Conservation (phyloP, 2,888 invertebrate species). For the Cantharis rufa region DNA sequence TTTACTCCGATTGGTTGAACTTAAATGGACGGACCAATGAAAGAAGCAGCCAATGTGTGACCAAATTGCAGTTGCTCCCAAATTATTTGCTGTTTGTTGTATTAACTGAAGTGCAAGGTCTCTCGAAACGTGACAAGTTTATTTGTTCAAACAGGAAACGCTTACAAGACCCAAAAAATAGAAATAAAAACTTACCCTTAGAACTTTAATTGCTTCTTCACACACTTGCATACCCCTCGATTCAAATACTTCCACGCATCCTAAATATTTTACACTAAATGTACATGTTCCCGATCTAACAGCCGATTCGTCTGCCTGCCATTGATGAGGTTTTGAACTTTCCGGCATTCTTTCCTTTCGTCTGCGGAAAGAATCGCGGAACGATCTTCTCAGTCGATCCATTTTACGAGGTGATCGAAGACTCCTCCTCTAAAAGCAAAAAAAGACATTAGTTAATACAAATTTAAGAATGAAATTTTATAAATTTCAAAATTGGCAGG, state of each 20-base stretch:
- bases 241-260: slow-evolving; percentile 99
- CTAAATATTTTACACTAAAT: slow-evolving; percentile 98
- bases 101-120: too few species aligned
- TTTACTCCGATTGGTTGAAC: too few species aligned
- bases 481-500: too few species aligned
- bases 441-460: background rate
- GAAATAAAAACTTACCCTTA: slow-evolving; percentile 69
- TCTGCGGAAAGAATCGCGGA: slow-evolving; percentile 91
- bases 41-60: too few species aligned
- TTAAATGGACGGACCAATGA: too few species aligned
- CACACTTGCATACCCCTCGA: slow-evolving; percentile 99
- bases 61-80: too few species aligned
- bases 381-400: slow-evolving; percentile 87
- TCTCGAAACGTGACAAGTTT: background rate
- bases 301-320: slow-evolving; percentile 97
- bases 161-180: background rate
- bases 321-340: slow-evolving; percentile 95
- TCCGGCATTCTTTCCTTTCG: slow-evolving; percentile 86
- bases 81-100: too few species aligned
- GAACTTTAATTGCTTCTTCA: slow-evolving; percentile 96
- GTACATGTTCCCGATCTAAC: slow-evolving; percentile 95
- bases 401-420: slow-evolving; percentile 76
- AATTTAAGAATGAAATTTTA: too few species aligned
- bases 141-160: background rate
- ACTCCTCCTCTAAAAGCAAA: slow-evolving; percentile 62